Base-by-base conservation (phyloP, 1,140 invertebrate genomes). In the Cyclargus thomasi region DNA sequence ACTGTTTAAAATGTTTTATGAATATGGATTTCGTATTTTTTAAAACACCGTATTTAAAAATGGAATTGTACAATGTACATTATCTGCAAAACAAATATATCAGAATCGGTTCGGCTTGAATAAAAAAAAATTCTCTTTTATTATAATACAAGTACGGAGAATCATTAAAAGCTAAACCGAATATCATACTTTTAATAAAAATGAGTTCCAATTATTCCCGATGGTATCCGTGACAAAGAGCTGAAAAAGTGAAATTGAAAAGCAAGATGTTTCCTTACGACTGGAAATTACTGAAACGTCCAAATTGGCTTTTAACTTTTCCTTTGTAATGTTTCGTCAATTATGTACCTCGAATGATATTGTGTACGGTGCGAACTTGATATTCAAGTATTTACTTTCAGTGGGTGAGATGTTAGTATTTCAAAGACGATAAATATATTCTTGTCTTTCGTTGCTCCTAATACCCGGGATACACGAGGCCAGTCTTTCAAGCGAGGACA, bases 221-320 rank as follows among this genome's bases (percentile, higher is more conserved):
- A 47, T 16, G 39, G 14, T 47, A 47, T 47, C 39, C 39, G 8
- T 47, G 39, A 47, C 39, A 47, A 47, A 1, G 39, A 14, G 39
- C 39, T 16, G 6, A 47, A 47, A 47, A 47, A 47, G 14, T 29
- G 39, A 22, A 70, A 59, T 55, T 17, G 53, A 21, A 21, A 59
- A 18, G 55, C 10, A 21, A 20, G 53, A 6, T 59, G 18, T 21
- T 64, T 66, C 18, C 47, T 64, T 14, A 18, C 57, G 64, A 66
- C 57, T 55, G 11, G 53, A 20, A 35, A 59, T 59, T 59, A 59
- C 55, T 21, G 55, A 22, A 55, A 59, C 20, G 17, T 21, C 21
- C 18, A 59, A 39, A 47, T 53, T 63, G 39, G 35, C 36, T 53
- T 53, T 29, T 11, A 23, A 17, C 53, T 62, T 20, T 29, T 35